Conservation (phyloP, 1,140 invertebrate genomes). For the Listronotus oregonensis region DNA sequence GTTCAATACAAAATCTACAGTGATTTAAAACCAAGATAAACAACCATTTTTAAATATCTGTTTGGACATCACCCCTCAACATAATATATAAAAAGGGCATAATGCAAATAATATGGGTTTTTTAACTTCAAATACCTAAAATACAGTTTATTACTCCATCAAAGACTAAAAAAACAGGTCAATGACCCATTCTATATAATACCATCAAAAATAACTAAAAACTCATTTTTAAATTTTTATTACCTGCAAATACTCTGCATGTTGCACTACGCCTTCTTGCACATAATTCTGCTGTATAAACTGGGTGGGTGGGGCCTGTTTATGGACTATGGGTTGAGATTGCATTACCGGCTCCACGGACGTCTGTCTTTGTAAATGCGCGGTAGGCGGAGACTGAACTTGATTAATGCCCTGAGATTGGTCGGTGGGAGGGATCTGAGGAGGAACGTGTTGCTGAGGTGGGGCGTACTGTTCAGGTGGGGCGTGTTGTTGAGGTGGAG, state of each 20-base stretch:
- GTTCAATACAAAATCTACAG: no score
- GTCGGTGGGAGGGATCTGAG: conserved; percentile 48
- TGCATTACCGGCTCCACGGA: conserved; percentile 47
- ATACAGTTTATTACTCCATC: no score
- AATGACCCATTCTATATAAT: no score
- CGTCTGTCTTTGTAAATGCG: conserved; percentile 47
- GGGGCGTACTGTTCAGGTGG: conserved; percentile 52
- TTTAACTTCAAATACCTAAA: no score
- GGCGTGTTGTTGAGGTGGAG: conserved; percentile 50
- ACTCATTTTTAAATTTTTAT: not conserved
- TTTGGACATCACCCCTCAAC: no score
- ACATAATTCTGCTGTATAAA: conserved; percentile 48
- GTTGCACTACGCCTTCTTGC: conserved; percentile 43
- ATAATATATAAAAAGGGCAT: no score
- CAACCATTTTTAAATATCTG: no score
- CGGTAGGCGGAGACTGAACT: conserved; percentile 38
- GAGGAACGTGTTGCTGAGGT: conserved; percentile 1
- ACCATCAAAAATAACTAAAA: no score
- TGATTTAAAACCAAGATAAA: no score
- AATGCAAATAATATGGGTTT: no score
- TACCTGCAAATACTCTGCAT: conserved; percentile 48
- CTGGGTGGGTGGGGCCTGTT: conserved; percentile 44
- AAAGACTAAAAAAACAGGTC: no score
- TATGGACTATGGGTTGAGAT: conserved; percentile 48
- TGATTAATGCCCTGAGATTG: conserved; percentile 47